Base-by-base conservation (phyloP, 2,888 invertebrate species). In the Macrophya alboannulata region DNA sequence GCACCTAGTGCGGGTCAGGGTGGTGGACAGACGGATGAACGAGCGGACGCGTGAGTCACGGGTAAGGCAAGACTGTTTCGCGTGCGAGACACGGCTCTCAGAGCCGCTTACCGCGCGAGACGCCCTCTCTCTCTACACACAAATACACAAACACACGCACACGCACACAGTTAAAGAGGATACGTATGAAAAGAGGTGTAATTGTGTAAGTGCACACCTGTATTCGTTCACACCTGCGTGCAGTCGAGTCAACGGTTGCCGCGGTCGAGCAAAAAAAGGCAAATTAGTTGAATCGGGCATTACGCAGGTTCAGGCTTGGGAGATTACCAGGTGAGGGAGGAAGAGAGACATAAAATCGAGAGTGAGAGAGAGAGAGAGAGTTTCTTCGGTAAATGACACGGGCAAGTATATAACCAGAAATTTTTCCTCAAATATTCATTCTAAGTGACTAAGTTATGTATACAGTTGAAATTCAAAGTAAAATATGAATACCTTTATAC, bases 361-460 rank as follows among this genome's bases (percentile, higher is more conserved):
- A 84, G 85, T 21, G 84, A 76, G 51, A 85, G 85, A 65, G 85
- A 84, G 86, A 86, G 88, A 89, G 86, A 83, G 51, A 43, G 43
- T 68, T 68, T 37, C 65, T 10, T 31, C 1, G 21, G 62, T 10
- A 62, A 62, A 62, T 62, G n/a, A 62, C 62, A 4, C 1, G 25
- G 25, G 5, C 62, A 21, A 25, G 25, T 62, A 25, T 62, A 25
- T 12, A 4, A 10, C 9, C 21, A 25, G 9, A 62, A 25, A 25
- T 12, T 25, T 62, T 62, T 12, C 48, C 10, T 8, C 12, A 48
- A 48, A 48, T 48, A 12, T 12, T 8, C 48, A 12, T 48, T 48
- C 4, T 48, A 48, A 12, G 48, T 10, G 48, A 31, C 31, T 31
- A 31, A 31, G 31, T 1, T 31, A 31, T 31, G 31, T 31, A 31